Evolutionary conservation across 2,113 vertebrate species (phyloP), one percentile per base, ranked within the genome.

Genomic region (Solea senegalensis): DNA sequence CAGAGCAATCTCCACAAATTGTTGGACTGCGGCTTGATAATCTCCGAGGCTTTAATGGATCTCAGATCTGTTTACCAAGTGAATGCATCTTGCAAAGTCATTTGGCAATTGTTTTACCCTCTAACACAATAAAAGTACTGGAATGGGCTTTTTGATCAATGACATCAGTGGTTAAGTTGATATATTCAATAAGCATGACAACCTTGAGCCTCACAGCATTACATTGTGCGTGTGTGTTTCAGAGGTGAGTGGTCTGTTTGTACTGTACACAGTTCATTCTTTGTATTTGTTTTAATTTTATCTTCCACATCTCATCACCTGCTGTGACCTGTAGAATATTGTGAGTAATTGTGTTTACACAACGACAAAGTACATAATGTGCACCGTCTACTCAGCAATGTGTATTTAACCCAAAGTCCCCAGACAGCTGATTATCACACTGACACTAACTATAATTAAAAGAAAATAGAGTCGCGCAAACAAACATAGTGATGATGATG

Each of bases 61-160:
- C 82, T 72, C 76, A 88, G 85, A 87, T 91, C 87, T 92, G 90
- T 94, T 94, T 93, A 91, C 89, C 88, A 90, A 91, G 90, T 86
- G 85, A 87, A 83, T 86, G 84, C 79, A 84, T 86, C 86, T 82
- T 76, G 78, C 90, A 93, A 93, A 93, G 92, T 93, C 91, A 91
- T 88, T 88, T 88, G 86, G 81, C 82, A 90, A 90, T 92, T 88
- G 89, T 88, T 92, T 91, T 90, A 81, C 87, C 91, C 87, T 85
- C 89, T 90, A 91, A 91, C 81, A 73, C 79, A 89, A 87, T 91
- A 91, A 92, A 86, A 90, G 88, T 88, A 90, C 74, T 87, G 86
- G 87, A 92, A 94, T 93, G 86, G 91, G 88, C 82, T 93, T 91
- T 91, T 92, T 92, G 92, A 92, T 93, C 89, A 93, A 92, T 92